Evolutionary conservation across 2,888 invertebrate genomes (phyloP).

Genomic region (Halocaridina rubra): DNA sequence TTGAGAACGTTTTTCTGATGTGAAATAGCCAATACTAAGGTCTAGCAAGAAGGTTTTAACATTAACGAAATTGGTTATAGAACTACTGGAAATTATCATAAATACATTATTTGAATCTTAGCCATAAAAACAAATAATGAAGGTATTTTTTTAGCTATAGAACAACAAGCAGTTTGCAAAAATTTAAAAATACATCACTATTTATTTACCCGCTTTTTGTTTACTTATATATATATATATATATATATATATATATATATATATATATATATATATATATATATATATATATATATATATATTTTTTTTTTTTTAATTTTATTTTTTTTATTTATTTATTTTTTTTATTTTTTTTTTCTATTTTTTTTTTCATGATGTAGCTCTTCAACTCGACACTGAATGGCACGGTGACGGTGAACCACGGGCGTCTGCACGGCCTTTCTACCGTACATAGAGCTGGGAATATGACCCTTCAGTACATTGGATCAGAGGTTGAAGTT

Average conservation of each 20-base stretch:
- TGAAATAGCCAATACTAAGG: no score
- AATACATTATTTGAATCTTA: no score
- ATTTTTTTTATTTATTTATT: neutral
- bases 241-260: neutral
- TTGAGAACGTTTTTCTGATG: no score
- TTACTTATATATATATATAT: no score
- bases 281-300: slow-evolving; percentile 2
- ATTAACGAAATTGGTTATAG: no score
- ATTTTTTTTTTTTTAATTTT: neutral
- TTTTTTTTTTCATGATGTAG: slow-evolving; percentile 8
- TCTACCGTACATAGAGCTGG: slow-evolving; percentile 56
- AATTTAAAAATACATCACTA: no score
- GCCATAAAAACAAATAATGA: no score
- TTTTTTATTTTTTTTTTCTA: neutral
- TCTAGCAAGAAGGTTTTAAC: no score
- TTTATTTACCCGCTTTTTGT: no score
- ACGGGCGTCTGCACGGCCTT: slow-evolving; percentile 35
- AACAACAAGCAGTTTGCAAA: no score
- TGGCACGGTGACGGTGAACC: slow-evolving; percentile 27
- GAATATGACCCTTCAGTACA: slow-evolving; percentile 28
- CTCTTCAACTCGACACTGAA: slow-evolving; percentile 49
- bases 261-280: neutral
- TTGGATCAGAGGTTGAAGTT: slow-evolving; percentile 20
- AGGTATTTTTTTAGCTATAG: no score
- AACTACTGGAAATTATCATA: no score